A percentile compares a stretch with the other conserved stretches of the same genome.
Evolutionary conservation across 2,888 invertebrate genomes (phyloP).

Genomic region (Lomographa bimaculata): DNA sequence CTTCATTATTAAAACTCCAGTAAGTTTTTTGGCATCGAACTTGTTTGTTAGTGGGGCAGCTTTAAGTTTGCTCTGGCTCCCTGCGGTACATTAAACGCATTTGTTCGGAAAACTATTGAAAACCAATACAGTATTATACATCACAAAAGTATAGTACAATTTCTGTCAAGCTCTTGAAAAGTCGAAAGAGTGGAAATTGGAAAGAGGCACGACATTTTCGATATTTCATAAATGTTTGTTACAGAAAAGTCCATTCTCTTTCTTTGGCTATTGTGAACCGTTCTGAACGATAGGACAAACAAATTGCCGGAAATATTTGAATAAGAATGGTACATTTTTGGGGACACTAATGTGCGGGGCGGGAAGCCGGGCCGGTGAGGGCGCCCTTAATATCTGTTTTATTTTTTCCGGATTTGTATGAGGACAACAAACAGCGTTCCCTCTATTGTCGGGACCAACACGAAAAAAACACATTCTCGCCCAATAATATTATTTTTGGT

Average conservation of each 20-base stretch:
- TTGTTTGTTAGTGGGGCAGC: conserved; percentile 45
- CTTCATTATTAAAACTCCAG: conserved; percentile 66
- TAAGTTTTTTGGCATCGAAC: conserved; percentile 71
- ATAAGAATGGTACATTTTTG: conserved; percentile 77
- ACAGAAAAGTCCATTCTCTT: conserved; percentile 48
- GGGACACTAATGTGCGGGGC: conserved; percentile 79
- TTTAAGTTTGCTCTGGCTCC: conserved; percentile 38
- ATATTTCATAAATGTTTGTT: conserved; percentile 27
- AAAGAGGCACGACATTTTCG: conserved; percentile 15
- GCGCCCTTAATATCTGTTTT: conserved; percentile 76
- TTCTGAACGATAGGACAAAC: conserved; percentile 73
- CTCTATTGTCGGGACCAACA: conserved; percentile 60
- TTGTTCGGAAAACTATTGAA: conserved; percentile 31
- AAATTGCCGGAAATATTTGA: conserved; percentile 82
- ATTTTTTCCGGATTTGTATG: conserved; percentile 81
- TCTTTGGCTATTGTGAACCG: conserved; percentile 56
- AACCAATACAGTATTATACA: conserved; percentile 18
- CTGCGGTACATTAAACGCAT: conserved; percentile 31
- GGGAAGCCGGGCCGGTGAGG: conserved; percentile 64
- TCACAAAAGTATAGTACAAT: conserved; percentile 2
- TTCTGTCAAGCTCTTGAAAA: conserved; percentile 18
- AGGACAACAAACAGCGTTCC: conserved; percentile 64
- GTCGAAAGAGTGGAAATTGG: conserved; percentile 18
- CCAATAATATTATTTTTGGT: conserved; percentile 68
- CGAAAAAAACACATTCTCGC: conserved; percentile 64